phyloP scores from a whole-genome alignment of 1,140 invertebrate genomes.

The Lordiphosa collinella region DNA sequence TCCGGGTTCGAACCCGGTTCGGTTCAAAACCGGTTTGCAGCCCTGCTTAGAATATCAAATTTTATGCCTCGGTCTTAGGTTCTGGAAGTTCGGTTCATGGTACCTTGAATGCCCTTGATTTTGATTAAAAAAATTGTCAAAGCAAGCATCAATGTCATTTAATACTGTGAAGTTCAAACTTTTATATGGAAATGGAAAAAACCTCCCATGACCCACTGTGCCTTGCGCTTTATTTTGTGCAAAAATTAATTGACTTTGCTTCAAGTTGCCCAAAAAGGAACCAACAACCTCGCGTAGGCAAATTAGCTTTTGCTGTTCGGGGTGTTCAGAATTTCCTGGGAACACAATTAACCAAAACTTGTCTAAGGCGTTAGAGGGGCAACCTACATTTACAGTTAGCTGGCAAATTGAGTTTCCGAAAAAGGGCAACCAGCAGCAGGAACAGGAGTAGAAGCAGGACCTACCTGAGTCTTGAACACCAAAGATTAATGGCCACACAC shows the following conservation, averaged over 20 bases:
- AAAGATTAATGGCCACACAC: conserved; percentile 60
- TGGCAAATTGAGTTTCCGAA: conserved; percentile 57
- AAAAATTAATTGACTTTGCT: conserved; percentile 71
- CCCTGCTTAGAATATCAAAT: too few relatives aligned
- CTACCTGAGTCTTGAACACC: conserved; percentile 26
- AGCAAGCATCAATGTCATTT: too few relatives aligned
- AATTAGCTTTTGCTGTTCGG: conserved; percentile 49
- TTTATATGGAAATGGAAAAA: too few relatives aligned
- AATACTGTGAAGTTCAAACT: too few relatives aligned
- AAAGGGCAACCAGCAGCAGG: background rate
- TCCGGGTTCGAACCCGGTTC: too few relatives aligned
- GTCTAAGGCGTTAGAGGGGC: conserved; percentile 47
- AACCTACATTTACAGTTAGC: conserved; percentile 59
- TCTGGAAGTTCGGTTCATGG: too few relatives aligned
- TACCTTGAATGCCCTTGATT: too few relatives aligned
- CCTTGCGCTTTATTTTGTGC: background rate
- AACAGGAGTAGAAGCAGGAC: conserved; percentile 25
- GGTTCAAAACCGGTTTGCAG: too few relatives aligned
- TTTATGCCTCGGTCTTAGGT: too few relatives aligned
- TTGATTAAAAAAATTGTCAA: too few relatives aligned
- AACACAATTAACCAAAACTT: conserved; percentile 62
- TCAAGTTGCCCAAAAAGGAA: conserved; percentile 2
- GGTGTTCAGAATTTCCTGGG: conserved; percentile 51
- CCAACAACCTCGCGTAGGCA: conserved; percentile 57
- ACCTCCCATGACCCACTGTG: too few relatives aligned